These are phyloP conservation scores for Cuculus canorus DNA, from an alignment of 2,797 vertebrate species.

Conservation along the genomic window DNA sequence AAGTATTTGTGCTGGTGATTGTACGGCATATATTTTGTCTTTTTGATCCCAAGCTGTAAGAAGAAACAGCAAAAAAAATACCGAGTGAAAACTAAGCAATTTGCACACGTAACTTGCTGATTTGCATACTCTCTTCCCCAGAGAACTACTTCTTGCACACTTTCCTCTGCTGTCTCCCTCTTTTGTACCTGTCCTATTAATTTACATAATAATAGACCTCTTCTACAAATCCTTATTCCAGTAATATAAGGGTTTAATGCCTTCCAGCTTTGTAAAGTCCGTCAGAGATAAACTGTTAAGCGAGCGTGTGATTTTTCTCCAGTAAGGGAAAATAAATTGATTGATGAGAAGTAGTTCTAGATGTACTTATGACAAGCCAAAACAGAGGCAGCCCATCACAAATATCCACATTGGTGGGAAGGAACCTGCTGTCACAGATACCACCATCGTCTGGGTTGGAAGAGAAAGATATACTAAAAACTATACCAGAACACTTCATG, in stretches of 20 bases:
- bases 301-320: neutral
- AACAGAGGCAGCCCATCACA: neutral
- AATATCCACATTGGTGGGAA: accelerated
- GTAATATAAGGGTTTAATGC: neutral
- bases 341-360: neutral
- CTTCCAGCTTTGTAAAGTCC: neutral
- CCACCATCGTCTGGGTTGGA: neutral
- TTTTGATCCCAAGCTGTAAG: conserved; percentile 80
- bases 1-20: conserved; percentile 87
- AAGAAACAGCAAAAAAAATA: neutral
- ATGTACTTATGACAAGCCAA: neutral
- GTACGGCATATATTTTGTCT: conserved; percentile 85
- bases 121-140: neutral
- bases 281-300: neutral
- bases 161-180: neutral
- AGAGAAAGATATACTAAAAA: neutral
- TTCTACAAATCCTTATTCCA: neutral
- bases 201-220: neutral
- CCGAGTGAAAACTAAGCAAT: neutral
- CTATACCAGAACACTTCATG: neutral
- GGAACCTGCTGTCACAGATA: neutral
- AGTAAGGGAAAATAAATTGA: neutral
- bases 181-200: neutral
- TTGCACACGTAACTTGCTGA: neutral
- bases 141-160: neutral